phyloP scores from a whole-genome alignment of 2,888 invertebrate genomes.

The Trissolcus brochymenae region DNA sequence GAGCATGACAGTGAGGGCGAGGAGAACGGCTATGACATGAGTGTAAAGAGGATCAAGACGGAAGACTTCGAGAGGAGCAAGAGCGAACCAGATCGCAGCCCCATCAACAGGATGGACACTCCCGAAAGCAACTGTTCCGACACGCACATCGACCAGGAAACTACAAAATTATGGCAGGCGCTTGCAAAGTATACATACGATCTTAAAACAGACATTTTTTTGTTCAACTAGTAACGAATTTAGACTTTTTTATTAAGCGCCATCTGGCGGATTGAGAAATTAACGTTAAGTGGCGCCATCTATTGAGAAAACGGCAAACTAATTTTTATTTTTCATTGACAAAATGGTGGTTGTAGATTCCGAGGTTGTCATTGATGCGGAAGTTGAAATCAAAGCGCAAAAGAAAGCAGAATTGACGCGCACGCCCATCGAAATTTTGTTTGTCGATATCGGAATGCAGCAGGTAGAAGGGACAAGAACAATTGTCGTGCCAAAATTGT shows the following conservation, averaged over 20 bases:
- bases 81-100: slow-evolving; percentile 69
- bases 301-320: too few species aligned
- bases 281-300: too few species aligned
- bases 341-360: too few species aligned
- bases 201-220: not conserved
- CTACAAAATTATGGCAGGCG: slow-evolving; percentile 69
- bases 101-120: slow-evolving; percentile 74
- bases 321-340: too few species aligned
- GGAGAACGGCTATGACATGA: slow-evolving; percentile 72
- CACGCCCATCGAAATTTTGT: too few species aligned
- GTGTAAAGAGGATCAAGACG: slow-evolving; percentile 67
- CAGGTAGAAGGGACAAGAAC: slow-evolving; percentile 20
- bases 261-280: too few species aligned
- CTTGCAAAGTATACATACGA: slow-evolving; percentile 57
- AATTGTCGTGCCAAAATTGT: slow-evolving; percentile 7
- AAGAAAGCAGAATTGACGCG: too few species aligned
- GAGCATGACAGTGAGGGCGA: slow-evolving; percentile 70
- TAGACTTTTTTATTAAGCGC: not conserved
- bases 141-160: slow-evolving; percentile 72
- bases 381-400: too few species aligned
- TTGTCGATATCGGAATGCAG: not conserved
- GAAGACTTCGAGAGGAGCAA: slow-evolving; percentile 66
- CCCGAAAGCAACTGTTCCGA: slow-evolving; percentile 75
- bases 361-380: too few species aligned
- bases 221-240: not conserved